phyloP scores from a whole-genome alignment of 2,113 vertebrate species.

The Corvus moneduloides region DNA sequence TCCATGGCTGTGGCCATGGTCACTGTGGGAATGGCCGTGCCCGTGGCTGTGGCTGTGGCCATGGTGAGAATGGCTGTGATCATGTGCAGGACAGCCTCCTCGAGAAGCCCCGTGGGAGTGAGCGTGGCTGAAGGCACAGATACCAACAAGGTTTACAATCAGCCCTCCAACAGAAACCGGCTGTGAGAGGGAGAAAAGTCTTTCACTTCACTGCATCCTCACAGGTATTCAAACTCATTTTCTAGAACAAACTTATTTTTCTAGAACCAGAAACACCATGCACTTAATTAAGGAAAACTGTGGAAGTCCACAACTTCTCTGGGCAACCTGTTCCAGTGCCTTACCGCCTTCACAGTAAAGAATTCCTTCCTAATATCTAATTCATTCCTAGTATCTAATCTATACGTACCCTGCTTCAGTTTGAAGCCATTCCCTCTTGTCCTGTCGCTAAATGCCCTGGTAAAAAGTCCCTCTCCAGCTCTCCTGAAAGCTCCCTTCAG shows the following conservation, averaged over 20 bases:
- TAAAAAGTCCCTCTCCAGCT: neutral
- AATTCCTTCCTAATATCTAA: neutral
- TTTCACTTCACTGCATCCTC: neutral
- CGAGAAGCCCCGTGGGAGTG: slow-evolving; percentile 84
- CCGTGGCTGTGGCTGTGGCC: slow-evolving; percentile 67
- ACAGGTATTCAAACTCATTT: neutral
- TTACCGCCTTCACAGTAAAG: neutral
- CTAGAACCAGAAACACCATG: neutral
- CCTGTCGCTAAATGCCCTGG: neutral
- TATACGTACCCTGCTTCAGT: neutral
- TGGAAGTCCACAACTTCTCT: neutral
- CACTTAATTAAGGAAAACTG: neutral
- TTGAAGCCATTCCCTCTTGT: neutral
- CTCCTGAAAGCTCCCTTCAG: neutral
- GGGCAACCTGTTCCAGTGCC: neutral
- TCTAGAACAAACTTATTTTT: neutral
- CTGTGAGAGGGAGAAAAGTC: slow-evolving; percentile 68
- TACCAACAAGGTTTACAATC: slow-evolving; percentile 95
- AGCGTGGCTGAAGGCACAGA: slow-evolving; percentile 97
- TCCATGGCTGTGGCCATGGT: slow-evolving; percentile 80
- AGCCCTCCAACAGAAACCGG: slow-evolving; percentile 95
- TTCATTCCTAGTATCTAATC: neutral
- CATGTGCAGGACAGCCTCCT: slow-evolving; percentile 80
- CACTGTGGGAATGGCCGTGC: slow-evolving; percentile 74
- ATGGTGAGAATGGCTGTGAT: slow-evolving; percentile 88